Evolutionary conservation across 2,888 invertebrate species (phyloP).

Genomic region (Dorcus parallelipipedus): DNA sequence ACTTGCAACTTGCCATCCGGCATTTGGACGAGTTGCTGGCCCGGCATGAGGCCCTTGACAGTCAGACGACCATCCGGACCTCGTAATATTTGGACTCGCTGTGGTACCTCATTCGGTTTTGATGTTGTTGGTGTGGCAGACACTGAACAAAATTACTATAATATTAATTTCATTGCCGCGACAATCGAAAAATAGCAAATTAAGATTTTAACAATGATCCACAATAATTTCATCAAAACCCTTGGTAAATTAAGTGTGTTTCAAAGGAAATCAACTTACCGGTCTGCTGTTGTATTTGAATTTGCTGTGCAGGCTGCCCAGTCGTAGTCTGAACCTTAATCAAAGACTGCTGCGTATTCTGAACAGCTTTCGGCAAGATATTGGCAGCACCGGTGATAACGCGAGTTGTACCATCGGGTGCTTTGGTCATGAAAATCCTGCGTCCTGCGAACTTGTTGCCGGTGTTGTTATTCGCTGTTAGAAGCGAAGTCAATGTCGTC

Average conservation of each 20-base stretch:
- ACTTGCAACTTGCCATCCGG: constrained; percentile 92
- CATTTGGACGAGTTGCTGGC: constrained; percentile 89
- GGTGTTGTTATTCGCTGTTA: constrained; percentile 57
- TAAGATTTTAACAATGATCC: too few relatives aligned
- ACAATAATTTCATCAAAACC: too few relatives aligned
- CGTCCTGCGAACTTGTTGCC: constrained; percentile 66
- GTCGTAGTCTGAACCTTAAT: constrained; percentile 51
- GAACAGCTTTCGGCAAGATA: constrained; percentile 53
- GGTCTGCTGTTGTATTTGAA: constrained; percentile 48
- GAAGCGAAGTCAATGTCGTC: constrained; percentile 63
- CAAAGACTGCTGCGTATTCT: constrained; percentile 48
- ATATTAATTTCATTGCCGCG: background rate
- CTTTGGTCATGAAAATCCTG: constrained; percentile 74
- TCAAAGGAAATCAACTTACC: constrained; percentile 28
- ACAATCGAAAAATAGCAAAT: background rate
- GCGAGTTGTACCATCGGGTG: constrained; percentile 64
- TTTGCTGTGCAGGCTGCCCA: constrained; percentile 40
- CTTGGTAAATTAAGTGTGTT: background rate
- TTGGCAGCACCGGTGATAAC: constrained; percentile 60
- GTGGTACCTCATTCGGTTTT: constrained; percentile 49
- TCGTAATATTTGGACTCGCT: constrained; percentile 87
- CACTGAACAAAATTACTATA: background rate
- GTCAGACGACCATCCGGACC: constrained; percentile 89
- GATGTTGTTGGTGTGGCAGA: constrained; percentile 32
- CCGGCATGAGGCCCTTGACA: constrained; percentile 86